phyloP scores from a whole-genome alignment of 1,140 invertebrate species.

The Hetaerina americana region DNA sequence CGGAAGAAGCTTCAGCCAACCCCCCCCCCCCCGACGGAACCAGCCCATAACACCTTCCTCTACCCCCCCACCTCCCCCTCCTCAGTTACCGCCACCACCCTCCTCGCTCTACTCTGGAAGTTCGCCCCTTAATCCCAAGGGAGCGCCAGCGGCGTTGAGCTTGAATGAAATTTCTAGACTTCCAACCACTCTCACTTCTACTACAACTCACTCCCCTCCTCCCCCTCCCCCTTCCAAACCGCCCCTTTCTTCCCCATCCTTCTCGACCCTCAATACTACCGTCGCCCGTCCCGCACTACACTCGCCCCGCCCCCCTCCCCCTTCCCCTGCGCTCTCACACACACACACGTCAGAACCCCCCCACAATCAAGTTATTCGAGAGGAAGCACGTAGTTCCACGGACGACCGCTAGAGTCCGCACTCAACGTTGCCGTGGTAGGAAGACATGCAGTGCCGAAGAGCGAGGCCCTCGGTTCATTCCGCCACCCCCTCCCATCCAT shows the following conservation, averaged over 20 bases:
- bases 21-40: too few species aligned
- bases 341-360: too few species aligned
- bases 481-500: too few species aligned
- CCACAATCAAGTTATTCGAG: not conserved
- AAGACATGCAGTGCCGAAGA: too few species aligned
- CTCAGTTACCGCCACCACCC: too few species aligned
- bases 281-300: not conserved
- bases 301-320: not conserved
- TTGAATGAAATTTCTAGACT: not conserved
- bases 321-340: too few species aligned
- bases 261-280: not conserved
- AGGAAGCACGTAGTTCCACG: not conserved
- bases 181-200: not conserved
- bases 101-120: not conserved
- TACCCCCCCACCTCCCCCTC: too few species aligned
- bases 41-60: too few species aligned
- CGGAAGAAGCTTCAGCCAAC: too few species aligned
- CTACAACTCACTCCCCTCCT: not conserved
- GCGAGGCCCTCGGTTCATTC: too few species aligned
- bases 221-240: not conserved
- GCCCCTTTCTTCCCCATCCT: not conserved
- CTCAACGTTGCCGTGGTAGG: not conserved
- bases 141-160: not conserved
- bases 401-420: not conserved
- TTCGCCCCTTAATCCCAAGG: not conserved